A percentile compares a stretch with the other conserved stretches of the same genome.
phyloP scores from a whole-genome alignment of 2,113 vertebrate genomes.

The Lepisosteus oculatus region DNA sequence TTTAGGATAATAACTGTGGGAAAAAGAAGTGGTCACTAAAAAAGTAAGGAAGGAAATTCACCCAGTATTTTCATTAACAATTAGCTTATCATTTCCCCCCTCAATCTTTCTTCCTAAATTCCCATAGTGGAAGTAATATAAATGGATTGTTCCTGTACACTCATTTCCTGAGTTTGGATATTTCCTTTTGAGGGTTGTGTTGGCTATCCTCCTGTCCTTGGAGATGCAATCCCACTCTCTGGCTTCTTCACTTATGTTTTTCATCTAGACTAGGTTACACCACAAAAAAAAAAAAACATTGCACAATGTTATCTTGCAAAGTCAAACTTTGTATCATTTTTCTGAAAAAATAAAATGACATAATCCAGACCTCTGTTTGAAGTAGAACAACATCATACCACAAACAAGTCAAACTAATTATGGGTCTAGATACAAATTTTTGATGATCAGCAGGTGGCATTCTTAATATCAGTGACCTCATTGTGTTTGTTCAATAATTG shows the following conservation, averaged over 20 bases:
- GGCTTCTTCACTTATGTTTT: constrained; percentile 4
- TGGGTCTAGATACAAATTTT: constrained; percentile 1
- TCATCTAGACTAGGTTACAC: neutral
- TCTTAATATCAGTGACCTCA: constrained; percentile 40
- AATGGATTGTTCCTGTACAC: constrained; percentile 64
- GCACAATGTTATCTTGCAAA: neutral
- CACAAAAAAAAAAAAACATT: neutral
- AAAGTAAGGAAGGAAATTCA: constrained; percentile 50
- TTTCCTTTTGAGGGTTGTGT: constrained; percentile 48
- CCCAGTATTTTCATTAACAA: constrained; percentile 43
- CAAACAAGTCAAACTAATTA: constrained; percentile 16
- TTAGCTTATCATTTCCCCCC: constrained; percentile 55
- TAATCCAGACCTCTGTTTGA: too few species aligned
- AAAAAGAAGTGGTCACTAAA: neutral
- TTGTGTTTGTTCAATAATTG: constrained; percentile 51
- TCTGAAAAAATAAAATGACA: too few species aligned
- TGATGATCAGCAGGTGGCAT: constrained; percentile 32
- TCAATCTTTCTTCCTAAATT: constrained; percentile 56
- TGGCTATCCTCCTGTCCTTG: constrained; percentile 24
- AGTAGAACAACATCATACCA: neutral
- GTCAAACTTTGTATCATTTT: too few species aligned
- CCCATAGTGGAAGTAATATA: constrained; percentile 65
- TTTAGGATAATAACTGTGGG: neutral
- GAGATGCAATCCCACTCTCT: constrained; percentile 26
- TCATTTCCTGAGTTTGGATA: constrained; percentile 68